Conservation (phyloP, 2,113 vertebrate genomes). For the Gopherus evgoodei region DNA sequence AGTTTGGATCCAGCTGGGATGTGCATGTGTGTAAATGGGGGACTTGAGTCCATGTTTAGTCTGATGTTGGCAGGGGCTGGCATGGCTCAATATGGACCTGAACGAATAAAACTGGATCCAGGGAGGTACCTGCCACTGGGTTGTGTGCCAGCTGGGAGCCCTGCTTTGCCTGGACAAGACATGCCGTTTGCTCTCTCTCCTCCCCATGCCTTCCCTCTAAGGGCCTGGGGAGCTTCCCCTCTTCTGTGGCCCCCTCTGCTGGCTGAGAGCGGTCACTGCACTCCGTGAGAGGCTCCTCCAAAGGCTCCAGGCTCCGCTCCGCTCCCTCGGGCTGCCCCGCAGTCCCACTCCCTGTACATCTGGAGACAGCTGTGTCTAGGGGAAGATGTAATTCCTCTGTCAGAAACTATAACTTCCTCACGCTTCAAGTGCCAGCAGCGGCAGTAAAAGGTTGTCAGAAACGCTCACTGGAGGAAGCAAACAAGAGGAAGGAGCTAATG, state of each 20-base stretch:
- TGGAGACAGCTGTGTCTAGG: background rate
- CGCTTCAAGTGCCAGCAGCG: slow-evolving; percentile 33
- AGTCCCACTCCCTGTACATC: background rate
- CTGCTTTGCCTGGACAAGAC: background rate
- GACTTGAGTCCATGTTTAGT: background rate
- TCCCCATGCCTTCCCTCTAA: background rate
- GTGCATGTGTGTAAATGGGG: background rate
- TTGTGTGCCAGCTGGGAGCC: background rate
- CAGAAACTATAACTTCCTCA: slow-evolving; percentile 33
- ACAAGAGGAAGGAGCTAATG: slow-evolving; percentile 40
- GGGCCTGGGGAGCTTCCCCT: too few relatives aligned
- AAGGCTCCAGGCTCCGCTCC: too few relatives aligned
- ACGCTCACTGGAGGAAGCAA: slow-evolving; percentile 33
- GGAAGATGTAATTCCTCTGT: slow-evolving; percentile 38
- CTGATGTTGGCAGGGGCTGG: background rate
- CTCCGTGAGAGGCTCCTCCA: background rate
- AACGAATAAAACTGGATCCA: background rate
- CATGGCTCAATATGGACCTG: background rate
- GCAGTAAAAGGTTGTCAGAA: slow-evolving; percentile 43
- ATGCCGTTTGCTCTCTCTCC: background rate
- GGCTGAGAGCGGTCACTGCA: background rate
- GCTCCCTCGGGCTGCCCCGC: background rate
- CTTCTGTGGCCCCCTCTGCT: background rate
- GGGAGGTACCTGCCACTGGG: too few relatives aligned
- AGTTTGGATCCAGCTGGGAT: background rate